phyloP scores from a whole-genome alignment of 2,888 invertebrate genomes.

The Serripes groenlandicus region DNA sequence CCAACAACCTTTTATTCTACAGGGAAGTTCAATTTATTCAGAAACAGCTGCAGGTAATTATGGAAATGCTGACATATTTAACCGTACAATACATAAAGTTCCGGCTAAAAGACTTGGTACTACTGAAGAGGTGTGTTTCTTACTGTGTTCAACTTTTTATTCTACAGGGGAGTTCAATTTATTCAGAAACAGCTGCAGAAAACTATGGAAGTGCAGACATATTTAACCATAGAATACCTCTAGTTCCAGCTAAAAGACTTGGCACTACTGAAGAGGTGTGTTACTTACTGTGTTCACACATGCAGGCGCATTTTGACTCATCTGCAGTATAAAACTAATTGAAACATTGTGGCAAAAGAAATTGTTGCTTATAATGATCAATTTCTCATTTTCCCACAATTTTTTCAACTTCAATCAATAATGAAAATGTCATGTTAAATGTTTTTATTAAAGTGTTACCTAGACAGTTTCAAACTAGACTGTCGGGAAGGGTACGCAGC shows the following conservation, averaged over 20 bases:
- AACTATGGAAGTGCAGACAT: conserved; percentile 86
- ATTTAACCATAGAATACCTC: conserved; percentile 81
- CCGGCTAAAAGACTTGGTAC: conserved; percentile 87
- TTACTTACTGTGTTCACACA: not conserved
- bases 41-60: conserved; percentile 88
- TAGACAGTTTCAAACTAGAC: too few relatives aligned
- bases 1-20: conserved; percentile 39
- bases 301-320: too few relatives aligned
- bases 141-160: not conserved
- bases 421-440: too few relatives aligned
- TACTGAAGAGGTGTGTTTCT: conserved; percentile 86
- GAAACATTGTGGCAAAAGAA: too few relatives aligned
- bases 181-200: conserved; percentile 87
- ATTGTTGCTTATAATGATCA: too few relatives aligned
- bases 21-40: conserved; percentile 87
- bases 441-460: too few relatives aligned
- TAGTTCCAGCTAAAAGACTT: conserved; percentile 86
- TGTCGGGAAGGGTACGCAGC: too few relatives aligned
- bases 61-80: conserved; percentile 84
- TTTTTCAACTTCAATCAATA: too few relatives aligned
- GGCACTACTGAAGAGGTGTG: conserved; percentile 87
- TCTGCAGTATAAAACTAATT: too few relatives aligned
- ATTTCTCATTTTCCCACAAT: too few relatives aligned
- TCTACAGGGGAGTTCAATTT: conserved; percentile 86
- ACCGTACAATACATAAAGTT: conserved; percentile 76